These are phyloP conservation scores for Drosophila tanythrix DNA, from an alignment of 2,888 invertebrate genomes.

Conservation along the genomic window DNA sequence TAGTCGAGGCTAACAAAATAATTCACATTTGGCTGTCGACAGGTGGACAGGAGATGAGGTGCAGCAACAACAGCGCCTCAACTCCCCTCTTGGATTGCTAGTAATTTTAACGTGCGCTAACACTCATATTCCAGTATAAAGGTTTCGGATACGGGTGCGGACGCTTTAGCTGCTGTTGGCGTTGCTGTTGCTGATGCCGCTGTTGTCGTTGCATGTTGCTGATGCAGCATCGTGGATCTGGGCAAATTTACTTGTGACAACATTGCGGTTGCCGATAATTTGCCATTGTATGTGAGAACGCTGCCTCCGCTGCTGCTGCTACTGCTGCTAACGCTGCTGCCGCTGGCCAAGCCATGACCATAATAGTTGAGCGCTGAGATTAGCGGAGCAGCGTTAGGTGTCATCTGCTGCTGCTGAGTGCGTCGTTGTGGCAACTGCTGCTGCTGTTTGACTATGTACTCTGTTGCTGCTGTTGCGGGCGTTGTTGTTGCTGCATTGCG, in stretches of 20 bases:
- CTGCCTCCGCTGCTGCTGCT: constrained; percentile 39
- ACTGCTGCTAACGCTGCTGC: constrained; percentile 28
- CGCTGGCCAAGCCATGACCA: constrained; percentile 54
- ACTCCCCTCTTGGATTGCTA: constrained; percentile 46
- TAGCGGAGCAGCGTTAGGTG: constrained; percentile 44
- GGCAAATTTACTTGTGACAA: constrained; percentile 77
- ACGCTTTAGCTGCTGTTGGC: constrained; percentile 21
- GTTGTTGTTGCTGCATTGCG: constrained; percentile 67
- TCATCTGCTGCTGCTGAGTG: constrained; percentile 42
- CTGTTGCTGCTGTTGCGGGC: constrained; percentile 35
- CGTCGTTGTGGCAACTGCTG: constrained; percentile 31
- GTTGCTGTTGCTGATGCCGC: constrained; percentile 23
- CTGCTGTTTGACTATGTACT: constrained; percentile 44
- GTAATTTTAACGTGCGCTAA: constrained; percentile 77
- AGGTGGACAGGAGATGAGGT: constrained; percentile 11
- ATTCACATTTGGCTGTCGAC: constrained; percentile 23
- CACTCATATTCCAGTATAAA: constrained; percentile 84
- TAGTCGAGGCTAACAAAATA: constrained; percentile 15
- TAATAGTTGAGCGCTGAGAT: constrained; percentile 78
- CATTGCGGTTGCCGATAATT: constrained; percentile 76
- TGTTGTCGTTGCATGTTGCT: constrained; percentile 45
- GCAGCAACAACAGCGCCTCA: neutral
- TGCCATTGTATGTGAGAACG: constrained; percentile 67
- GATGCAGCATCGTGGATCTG: constrained; percentile 51
- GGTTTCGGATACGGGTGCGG: constrained; percentile 60